A percentile compares a stretch with the other conserved stretches of the same genome.
phyloP scores from a whole-genome alignment of 2,888 invertebrate species.

The Pilophorus perplexus region DNA sequence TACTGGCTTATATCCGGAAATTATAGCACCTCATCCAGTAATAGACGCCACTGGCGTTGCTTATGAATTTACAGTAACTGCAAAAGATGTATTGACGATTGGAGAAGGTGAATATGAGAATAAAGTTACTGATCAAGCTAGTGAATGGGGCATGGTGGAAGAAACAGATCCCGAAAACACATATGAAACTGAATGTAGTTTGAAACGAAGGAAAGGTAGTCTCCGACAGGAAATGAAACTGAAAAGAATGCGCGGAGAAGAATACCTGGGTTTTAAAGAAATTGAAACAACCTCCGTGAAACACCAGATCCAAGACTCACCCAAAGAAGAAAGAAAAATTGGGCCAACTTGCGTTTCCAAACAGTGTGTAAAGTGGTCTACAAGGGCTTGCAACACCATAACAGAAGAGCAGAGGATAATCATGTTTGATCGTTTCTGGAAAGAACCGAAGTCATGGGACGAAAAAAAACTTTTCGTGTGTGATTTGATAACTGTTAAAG shows the following conservation, averaged over 20 bases:
- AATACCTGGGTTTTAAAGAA: constrained; percentile 1
- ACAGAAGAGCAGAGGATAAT: constrained; percentile 1
- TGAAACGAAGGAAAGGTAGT: background rate
- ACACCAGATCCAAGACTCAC: background rate
- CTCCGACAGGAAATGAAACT: background rate
- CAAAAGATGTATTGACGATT: too few relatives aligned
- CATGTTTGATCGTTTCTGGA: constrained; percentile 14
- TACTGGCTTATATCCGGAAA: too few relatives aligned
- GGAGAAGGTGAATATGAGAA: too few relatives aligned
- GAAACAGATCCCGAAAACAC: background rate
- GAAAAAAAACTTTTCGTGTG: constrained; percentile 8
- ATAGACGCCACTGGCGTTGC: too few relatives aligned
- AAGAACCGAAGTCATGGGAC: constrained; percentile 13
- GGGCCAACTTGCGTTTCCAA: constrained; percentile 2
- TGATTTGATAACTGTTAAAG: background rate
- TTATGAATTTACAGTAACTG: too few relatives aligned
- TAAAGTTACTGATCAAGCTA: too few relatives aligned
- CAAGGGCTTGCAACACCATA: constrained; percentile 6
- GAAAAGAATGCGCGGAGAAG: constrained; percentile 4
- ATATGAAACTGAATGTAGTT: background rate
- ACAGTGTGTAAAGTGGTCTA: constrained; percentile 8
- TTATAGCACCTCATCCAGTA: too few relatives aligned
- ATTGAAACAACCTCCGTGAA: constrained; percentile 1
- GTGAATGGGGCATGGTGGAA: too few relatives aligned
- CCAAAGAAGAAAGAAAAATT: background rate